Evolutionary conservation across 2,797 vertebrate species (phyloP), one percentile per base, ranked within the genome.

Genomic region (Sebastes umbrosus): DNA sequence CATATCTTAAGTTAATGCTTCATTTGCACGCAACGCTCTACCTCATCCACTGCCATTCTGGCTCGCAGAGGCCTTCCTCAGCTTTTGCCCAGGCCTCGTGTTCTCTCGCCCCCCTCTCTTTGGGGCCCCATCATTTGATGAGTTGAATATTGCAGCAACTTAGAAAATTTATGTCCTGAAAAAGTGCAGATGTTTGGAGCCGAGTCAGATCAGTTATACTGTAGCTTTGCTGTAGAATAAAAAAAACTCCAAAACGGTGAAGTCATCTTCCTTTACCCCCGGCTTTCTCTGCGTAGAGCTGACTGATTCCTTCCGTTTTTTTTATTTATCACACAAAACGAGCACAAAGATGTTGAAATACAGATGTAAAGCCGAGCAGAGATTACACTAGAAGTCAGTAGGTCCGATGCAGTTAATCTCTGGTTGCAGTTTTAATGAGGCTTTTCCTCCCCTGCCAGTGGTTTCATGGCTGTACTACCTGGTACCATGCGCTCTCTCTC

Each of bases 1-100:
- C 87, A 92, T 90, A 92, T 93, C 88, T 92, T 79, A 80, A 87
- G 78, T 84, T 90, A 93, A 94, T 94, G 91, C 88, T 91, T 92
- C 84, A 89, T 94, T 93, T 94, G 94, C 94, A 95, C 93, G 92
- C 92, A 93, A 87, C 87, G 71, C 78, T 81, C 90, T 89, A 83
- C 85, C 83, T 91, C 90, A 52, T 81, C 84, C 80, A 25, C 82
- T 88, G 86, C 90, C 87, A 87, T 89, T 93, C 92, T 94, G 92
- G 90, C 92, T 90, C 32, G 0, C 75, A 72, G 85, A 83, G 70
- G 80, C 81, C 85, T 75, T 82, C 73, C 83, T 82, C 87, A 84
- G 88, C 80, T 65, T 88, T 82, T 87, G 83, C 89, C 83, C 43
- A 16, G 80, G 77, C 80, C 80, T 90, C 80, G 10, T 59, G 76